phyloP scores from a whole-genome alignment of 1,140 invertebrate genomes.

The Eueides isabella region DNA sequence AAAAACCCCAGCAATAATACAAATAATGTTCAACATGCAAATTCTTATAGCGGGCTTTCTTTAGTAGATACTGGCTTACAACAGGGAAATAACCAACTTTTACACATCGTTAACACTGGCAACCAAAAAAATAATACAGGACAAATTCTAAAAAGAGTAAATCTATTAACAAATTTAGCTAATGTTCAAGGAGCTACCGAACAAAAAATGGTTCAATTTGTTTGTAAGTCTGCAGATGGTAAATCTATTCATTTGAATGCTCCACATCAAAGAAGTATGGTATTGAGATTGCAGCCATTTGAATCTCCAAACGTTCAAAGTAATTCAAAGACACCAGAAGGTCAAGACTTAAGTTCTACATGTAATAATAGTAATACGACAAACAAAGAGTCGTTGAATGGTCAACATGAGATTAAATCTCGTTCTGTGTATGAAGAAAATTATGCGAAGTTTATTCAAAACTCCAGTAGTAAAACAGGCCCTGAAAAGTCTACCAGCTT shows the following conservation, averaged over 20 bases:
- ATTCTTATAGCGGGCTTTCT: constrained; percentile 72
- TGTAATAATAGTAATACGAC: constrained; percentile 36
- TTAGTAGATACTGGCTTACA: constrained; percentile 73
- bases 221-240: constrained; percentile 83
- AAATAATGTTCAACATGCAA: constrained; percentile 51
- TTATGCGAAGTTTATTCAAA: constrained; percentile 82
- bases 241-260: constrained; percentile 81
- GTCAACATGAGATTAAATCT: constrained; percentile 77
- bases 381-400: constrained; percentile 46
- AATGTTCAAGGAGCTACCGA: constrained; percentile 78
- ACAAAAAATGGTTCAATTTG: constrained; percentile 82
- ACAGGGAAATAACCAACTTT: constrained; percentile 74
- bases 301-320: constrained; percentile 59
- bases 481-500: constrained; percentile 77
- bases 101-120: constrained; percentile 79
- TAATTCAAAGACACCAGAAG: constrained; percentile 56
- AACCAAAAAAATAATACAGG: constrained; percentile 65
- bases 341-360: constrained; percentile 53
- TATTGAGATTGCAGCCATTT: constrained; percentile 75
- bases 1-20: constrained; percentile 50
- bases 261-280: constrained; percentile 77
- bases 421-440: constrained; percentile 82
- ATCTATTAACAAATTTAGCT: constrained; percentile 76
- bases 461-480: constrained; percentile 58
- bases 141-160: constrained; percentile 77